Conservation (phyloP, 2,888 invertebrate genomes). For the Bombyx huttoni region DNA sequence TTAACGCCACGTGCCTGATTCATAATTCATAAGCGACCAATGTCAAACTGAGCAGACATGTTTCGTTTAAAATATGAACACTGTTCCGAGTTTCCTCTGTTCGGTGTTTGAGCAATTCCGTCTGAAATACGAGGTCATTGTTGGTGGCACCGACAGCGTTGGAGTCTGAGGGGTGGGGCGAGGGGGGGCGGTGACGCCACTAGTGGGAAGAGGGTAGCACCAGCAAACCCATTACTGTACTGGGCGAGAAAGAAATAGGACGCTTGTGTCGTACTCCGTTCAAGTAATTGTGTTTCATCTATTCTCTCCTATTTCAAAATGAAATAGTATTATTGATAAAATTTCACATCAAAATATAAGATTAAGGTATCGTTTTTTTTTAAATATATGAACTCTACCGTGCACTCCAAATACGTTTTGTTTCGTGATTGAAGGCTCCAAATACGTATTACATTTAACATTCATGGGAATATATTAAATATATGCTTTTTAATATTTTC, state of each 20-base stretch:
- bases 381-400: too few relatives aligned
- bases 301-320: slow-evolving; percentile 42
- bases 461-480: too few relatives aligned
- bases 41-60: background rate
- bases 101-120: slow-evolving; percentile 68
- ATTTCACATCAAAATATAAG: slow-evolving; percentile 20
- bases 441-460: too few relatives aligned
- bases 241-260: slow-evolving; percentile 65
- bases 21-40: background rate
- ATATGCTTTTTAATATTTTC: too few relatives aligned
- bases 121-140: slow-evolving; percentile 72
- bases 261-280: slow-evolving; percentile 58
- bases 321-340: slow-evolving; percentile 30
- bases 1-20: background rate
- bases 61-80: background rate
- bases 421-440: too few relatives aligned
- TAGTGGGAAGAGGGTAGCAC: slow-evolving; percentile 22
- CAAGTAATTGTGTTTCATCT: slow-evolving; percentile 66
- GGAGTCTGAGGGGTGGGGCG: slow-evolving; percentile 38
- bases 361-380: background rate
- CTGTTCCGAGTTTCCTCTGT: slow-evolving; percentile 61
- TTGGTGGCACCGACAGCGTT: slow-evolving; percentile 63
- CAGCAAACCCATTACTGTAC: slow-evolving; percentile 56
- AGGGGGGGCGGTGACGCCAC: slow-evolving; percentile 24
- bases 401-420: too few relatives aligned